Conservation (phyloP, 2,888 invertebrate species). For the Lasioglossum calceatum region DNA sequence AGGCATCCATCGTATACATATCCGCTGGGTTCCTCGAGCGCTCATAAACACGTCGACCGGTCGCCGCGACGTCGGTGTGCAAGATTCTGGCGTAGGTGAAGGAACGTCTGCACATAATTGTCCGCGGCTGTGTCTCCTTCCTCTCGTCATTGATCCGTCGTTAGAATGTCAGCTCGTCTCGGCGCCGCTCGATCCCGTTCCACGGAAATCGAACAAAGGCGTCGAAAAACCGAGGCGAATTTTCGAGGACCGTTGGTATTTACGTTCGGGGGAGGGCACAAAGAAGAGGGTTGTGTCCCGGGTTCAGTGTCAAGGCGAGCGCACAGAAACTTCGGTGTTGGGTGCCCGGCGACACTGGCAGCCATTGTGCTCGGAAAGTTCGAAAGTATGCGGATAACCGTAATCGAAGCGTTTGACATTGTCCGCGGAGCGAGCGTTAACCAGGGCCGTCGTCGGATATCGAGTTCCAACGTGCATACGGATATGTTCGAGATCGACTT, state of each 20-base stretch:
- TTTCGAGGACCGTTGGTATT: not conserved
- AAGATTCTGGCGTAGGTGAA: constrained; percentile 63
- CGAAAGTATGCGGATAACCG: not conserved
- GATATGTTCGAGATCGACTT: not conserved
- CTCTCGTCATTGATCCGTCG: not conserved
- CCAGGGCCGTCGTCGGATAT: not conserved
- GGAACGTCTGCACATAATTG: constrained; percentile 66
- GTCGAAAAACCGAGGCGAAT: not conserved
- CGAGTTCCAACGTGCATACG: not conserved
- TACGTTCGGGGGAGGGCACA: not conserved
- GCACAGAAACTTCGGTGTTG: not conserved
- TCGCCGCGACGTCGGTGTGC: constrained; percentile 30
- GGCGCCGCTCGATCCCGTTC: not conserved
- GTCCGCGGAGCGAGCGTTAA: not conserved
- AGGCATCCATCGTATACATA: constrained; percentile 42
- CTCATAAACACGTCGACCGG: not conserved
- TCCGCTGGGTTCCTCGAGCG: not conserved
- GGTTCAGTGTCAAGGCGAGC: constrained; percentile 6
- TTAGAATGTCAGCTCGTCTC: not conserved
- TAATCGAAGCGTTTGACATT: not conserved
- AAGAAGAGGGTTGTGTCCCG: not conserved
- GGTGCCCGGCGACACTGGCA: not conserved
- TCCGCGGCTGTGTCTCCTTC: constrained; percentile 22
- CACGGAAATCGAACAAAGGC: not conserved
- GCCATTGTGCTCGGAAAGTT: constrained; percentile 9